Percentiles rank a stretch among this genome's conserved stretches.
phyloP scores from a whole-genome alignment of 2,888 invertebrate species.

The Dynastes hyllus region DNA sequence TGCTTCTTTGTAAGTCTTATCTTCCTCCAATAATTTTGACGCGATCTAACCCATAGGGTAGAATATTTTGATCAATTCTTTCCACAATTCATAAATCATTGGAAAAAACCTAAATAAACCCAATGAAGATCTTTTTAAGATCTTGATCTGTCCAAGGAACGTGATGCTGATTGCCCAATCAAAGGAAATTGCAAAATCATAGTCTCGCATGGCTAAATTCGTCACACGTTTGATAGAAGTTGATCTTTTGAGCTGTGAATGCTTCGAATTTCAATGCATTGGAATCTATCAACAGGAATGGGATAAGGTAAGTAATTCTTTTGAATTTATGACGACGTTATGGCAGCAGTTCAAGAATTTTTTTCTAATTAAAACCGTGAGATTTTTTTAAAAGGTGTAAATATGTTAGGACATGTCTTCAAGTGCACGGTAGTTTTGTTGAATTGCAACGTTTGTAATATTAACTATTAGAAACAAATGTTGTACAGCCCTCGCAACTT shows the following conservation, averaged over 20 bases:
- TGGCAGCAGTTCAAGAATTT: too few relatives aligned
- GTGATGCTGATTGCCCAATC: constrained; percentile 61
- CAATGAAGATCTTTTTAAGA: constrained; percentile 61
- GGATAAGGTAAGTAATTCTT: constrained; percentile 64
- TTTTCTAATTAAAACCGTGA: too few relatives aligned
- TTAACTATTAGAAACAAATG: too few relatives aligned
- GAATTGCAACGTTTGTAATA: too few relatives aligned
- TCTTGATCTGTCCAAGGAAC: constrained; percentile 64
- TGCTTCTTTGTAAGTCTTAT: constrained; percentile 63
- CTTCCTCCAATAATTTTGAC: neutral
- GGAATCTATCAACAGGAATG: constrained; percentile 81
- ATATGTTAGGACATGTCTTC: too few relatives aligned
- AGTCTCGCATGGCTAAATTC: constrained; percentile 62
- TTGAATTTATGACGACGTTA: too few relatives aligned
- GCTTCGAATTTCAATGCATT: constrained; percentile 79
- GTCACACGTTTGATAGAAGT: constrained; percentile 71
- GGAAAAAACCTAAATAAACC: constrained; percentile 28
- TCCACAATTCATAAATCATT: constrained; percentile 27
- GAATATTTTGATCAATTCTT: constrained; percentile 51
- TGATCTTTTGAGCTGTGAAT: constrained; percentile 75
- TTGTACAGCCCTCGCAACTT: too few relatives aligned
- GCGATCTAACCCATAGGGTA: constrained; percentile 51
- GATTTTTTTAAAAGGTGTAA: too few relatives aligned
- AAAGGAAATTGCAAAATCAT: constrained; percentile 53
- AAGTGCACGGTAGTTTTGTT: too few relatives aligned